Conservation (phyloP, 2,888 invertebrate species). For the Leptinotarsa tumamoca region DNA sequence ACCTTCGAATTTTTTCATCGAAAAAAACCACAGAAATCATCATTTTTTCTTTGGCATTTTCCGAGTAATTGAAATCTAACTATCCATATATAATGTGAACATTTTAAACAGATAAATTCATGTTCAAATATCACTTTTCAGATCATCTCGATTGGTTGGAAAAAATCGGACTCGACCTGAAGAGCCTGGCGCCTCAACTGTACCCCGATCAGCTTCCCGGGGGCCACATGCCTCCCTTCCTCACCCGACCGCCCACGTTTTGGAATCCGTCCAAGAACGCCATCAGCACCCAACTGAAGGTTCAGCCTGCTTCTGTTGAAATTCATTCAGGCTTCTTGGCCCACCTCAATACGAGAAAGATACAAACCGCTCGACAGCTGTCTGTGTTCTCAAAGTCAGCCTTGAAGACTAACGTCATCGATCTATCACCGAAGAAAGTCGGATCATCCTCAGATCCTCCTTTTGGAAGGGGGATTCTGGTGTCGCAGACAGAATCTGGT, state of each 20-base stretch:
- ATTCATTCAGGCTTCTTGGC: conserved; percentile 88
- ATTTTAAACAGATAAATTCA: no score
- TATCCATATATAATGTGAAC: no score
- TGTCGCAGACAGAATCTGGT: conserved; percentile 83
- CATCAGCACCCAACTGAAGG: conserved; percentile 68
- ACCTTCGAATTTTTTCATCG: no score
- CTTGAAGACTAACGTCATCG: conserved; percentile 82
- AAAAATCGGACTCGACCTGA: conserved; percentile 86
- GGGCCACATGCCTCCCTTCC: conserved; percentile 76
- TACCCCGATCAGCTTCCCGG: conserved; percentile 78
- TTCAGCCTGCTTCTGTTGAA: conserved; percentile 71
- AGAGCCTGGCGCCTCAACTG: conserved; percentile 88
- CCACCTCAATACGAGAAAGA: conserved; percentile 82
- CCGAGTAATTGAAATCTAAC: no score
- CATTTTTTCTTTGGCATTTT: no score
- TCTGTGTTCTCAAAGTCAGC: conserved; percentile 85
- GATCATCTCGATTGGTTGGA: conserved; percentile 90
- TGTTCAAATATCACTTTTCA: conserved; percentile 62
- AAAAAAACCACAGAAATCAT: no score
- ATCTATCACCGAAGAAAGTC: conserved; percentile 79
- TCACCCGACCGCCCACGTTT: conserved; percentile 71
- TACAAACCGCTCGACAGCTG: conserved; percentile 80
- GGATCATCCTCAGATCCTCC: conserved; percentile 90
- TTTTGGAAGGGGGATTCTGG: conserved; percentile 87
- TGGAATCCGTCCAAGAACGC: conserved; percentile 68